Percentiles rank a stretch among this genome's conserved stretches.
Conservation (phyloP, 2,113 vertebrate species). For the Corythaixoides concolor region DNA sequence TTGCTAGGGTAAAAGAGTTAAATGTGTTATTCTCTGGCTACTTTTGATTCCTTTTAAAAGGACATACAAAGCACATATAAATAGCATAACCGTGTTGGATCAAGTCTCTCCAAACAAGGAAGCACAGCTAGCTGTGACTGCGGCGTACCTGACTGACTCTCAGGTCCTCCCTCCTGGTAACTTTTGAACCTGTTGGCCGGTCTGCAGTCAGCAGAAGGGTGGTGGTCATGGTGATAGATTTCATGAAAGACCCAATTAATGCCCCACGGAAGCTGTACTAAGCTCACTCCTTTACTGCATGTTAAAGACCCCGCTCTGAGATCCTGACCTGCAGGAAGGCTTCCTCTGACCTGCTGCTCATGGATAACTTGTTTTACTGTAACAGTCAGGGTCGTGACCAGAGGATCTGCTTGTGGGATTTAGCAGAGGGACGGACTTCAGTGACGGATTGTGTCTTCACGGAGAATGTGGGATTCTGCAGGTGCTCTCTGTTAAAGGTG, state of each 20-base stretch:
- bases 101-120: neutral
- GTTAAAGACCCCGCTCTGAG: neutral
- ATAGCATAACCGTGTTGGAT: neutral
- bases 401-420: slow-evolving; percentile 86
- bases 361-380: neutral
- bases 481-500: slow-evolving; percentile 76
- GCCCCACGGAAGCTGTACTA: neutral
- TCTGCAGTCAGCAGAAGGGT: neutral
- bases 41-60: neutral
- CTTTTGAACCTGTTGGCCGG: neutral
- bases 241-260: neutral
- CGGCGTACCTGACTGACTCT: neutral
- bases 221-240: fast-evolving
- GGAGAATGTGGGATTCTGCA: slow-evolving; percentile 89
- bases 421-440: slow-evolving; percentile 81
- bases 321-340: neutral
- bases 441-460: slow-evolving; percentile 78
- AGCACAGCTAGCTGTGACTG: neutral
- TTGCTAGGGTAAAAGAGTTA: neutral
- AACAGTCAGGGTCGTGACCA: slow-evolving; percentile 92
- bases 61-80: no score
- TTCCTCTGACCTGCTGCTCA: neutral
- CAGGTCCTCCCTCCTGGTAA: neutral
- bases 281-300: neutral
- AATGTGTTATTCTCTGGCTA: neutral